phyloP scores from a whole-genome alignment of 2,888 invertebrate species.

The Agrochola lota region DNA sequence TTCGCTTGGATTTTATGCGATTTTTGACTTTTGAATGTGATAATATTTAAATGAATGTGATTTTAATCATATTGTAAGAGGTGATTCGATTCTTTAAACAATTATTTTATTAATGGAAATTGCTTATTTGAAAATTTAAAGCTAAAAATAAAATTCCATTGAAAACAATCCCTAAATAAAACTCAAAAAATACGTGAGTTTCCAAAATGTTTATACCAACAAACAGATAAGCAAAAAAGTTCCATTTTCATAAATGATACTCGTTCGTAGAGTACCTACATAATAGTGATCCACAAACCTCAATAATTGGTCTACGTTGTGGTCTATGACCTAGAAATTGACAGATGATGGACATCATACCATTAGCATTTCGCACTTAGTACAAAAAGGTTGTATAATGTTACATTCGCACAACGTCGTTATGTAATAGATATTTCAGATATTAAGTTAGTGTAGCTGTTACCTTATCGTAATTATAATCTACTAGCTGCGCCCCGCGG shows the following conservation, averaged over 20 bases:
- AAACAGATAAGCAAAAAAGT: not conserved
- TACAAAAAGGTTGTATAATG: slow-evolving; percentile 45
- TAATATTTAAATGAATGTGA: slow-evolving; percentile 7
- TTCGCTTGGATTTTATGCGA: slow-evolving; percentile 38
- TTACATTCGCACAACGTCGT: slow-evolving; percentile 24
- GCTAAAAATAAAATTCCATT: not conserved
- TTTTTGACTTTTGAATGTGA: slow-evolving; percentile 28
- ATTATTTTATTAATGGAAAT: too few relatives aligned
- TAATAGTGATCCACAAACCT: slow-evolving; percentile 39
- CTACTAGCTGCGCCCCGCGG: not conserved
- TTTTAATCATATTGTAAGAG: not conserved
- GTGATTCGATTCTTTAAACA: not conserved
- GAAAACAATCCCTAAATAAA: not conserved
- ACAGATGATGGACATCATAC: slow-evolving; percentile 39
- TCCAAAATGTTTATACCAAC: not conserved
- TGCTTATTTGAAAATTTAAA: not conserved
- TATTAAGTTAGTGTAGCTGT: not conserved
- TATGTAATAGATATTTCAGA: slow-evolving; percentile 26
- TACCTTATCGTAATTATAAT: slow-evolving; percentile 16
- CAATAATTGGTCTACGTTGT: slow-evolving; percentile 20
- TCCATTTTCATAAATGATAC: not conserved
- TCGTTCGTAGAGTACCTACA: not conserved
- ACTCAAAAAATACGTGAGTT: not conserved
- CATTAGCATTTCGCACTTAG: slow-evolving; percentile 33
- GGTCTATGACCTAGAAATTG: slow-evolving; percentile 38